Conservation (phyloP, 2,113 vertebrate species). For the Scomber colias region DNA sequence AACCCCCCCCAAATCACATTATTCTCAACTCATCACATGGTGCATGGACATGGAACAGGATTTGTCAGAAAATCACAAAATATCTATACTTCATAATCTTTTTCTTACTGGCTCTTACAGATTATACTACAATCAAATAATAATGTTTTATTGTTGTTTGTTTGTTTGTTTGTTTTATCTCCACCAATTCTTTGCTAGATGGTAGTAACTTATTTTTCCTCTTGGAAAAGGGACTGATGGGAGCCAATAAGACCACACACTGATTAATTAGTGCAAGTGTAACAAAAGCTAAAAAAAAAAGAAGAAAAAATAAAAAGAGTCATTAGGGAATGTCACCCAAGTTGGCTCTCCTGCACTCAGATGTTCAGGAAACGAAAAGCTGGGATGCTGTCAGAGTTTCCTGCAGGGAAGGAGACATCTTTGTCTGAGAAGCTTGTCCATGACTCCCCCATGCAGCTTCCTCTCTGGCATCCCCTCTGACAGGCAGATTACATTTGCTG, state of each 20-base stretch:
- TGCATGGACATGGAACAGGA: neutral
- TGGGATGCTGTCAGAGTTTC: slow-evolving; percentile 52
- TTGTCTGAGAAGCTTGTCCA: slow-evolving; percentile 57
- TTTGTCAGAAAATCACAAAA: neutral
- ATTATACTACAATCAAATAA: neutral
- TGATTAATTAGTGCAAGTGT: neutral
- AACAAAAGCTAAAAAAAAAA: neutral
- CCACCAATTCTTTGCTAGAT: too few species aligned
- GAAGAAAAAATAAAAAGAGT: neutral
- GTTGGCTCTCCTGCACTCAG: neutral
- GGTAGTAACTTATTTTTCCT: neutral
- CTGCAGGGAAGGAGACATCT: slow-evolving; percentile 55
- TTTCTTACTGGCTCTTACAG: neutral
- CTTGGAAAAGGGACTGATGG: too few species aligned
- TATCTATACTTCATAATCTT: neutral
- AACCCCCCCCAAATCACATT: neutral
- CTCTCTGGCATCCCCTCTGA: slow-evolving; percentile 68
- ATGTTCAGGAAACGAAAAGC: slow-evolving; percentile 38
- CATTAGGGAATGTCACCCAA: neutral
- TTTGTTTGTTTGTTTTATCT: too few species aligned
- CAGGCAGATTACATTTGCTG: slow-evolving; percentile 75
- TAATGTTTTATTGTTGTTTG: too few species aligned
- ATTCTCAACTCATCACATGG: neutral
- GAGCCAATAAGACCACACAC: too few species aligned
- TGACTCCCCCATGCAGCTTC: slow-evolving; percentile 56